phyloP scores from a whole-genome alignment of 1,140 invertebrate genomes.

The Leptonema lineaticorne region DNA sequence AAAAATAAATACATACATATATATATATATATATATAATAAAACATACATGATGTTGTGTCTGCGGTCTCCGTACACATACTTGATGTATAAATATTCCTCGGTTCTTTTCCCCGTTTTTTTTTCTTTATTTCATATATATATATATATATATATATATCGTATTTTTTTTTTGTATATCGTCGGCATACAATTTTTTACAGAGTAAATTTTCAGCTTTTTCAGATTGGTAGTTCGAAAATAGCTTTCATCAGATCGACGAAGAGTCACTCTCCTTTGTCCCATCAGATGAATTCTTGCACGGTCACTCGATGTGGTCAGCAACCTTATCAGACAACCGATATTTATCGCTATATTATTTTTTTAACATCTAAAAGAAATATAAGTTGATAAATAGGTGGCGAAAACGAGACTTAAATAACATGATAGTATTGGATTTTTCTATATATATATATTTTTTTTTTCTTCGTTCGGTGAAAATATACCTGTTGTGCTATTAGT shows the following conservation, averaged over 20 bases:
- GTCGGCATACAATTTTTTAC: too few relatives aligned
- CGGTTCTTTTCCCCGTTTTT: too few relatives aligned
- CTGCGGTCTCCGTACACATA: neutral
- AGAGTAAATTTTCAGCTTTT: neutral
- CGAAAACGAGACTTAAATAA: neutral
- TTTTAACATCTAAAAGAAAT: neutral
- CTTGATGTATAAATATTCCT: neutral
- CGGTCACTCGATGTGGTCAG: conserved; percentile 12
- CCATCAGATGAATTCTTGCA: neutral
- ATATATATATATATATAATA: too few relatives aligned
- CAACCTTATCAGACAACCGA: neutral
- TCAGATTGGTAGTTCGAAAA: neutral
- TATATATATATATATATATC: too few relatives aligned
- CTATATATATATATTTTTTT: too few relatives aligned
- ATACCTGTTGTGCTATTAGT: too few relatives aligned
- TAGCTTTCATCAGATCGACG: conserved; percentile 3
- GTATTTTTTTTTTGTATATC: too few relatives aligned
- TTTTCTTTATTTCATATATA: too few relatives aligned
- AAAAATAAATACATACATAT: too few relatives aligned
- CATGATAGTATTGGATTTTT: neutral
- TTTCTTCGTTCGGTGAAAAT: too few relatives aligned
- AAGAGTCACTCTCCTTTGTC: conserved; percentile 8
- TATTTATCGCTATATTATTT: neutral
- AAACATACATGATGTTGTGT: neutral
- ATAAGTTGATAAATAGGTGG: neutral